These are phyloP conservation scores for Brachionus asplanchnoidis DNA, from an alignment of 1,140 invertebrate genomes.

Conservation along the genomic window DNA sequence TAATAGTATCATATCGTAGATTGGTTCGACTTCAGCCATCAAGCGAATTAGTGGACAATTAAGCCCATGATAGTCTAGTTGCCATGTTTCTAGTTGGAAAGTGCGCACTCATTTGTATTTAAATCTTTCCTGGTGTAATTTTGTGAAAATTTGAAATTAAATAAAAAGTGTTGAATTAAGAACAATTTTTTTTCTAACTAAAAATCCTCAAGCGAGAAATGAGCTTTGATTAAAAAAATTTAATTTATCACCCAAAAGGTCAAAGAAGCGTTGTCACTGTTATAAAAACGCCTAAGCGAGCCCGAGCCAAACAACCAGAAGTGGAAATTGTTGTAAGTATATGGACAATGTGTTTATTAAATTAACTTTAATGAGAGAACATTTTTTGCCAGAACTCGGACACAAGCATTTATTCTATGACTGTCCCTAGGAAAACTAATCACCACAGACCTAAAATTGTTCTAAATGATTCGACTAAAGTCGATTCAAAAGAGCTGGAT, in stretches of 20 bases:
- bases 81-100: background rate
- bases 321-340: conserved; percentile 17
- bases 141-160: background rate
- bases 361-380: background rate
- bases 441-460: background rate
- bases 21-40: conserved; percentile 29
- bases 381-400: background rate
- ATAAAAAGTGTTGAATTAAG: background rate
- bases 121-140: conserved; percentile 24
- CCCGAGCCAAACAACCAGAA: background rate
- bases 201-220: conserved; percentile 5
- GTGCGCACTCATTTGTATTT: background rate
- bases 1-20: conserved; percentile 26
- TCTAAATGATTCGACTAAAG: background rate
- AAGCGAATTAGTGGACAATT: background rate
- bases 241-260: background rate
- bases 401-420: conserved; percentile 11
- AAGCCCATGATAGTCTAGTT: background rate
- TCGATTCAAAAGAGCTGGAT: conserved; percentile 13
- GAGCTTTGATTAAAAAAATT: background rate
- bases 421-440: background rate
- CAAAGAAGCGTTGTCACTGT: background rate
- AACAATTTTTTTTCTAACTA: background rate
- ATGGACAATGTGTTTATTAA: no score
- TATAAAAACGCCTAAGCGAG: background rate